Evolutionary conservation across 2,797 vertebrate species (phyloP), one percentile per base, ranked within the genome.

Genomic region (Cirrhinus mrigala): DNA sequence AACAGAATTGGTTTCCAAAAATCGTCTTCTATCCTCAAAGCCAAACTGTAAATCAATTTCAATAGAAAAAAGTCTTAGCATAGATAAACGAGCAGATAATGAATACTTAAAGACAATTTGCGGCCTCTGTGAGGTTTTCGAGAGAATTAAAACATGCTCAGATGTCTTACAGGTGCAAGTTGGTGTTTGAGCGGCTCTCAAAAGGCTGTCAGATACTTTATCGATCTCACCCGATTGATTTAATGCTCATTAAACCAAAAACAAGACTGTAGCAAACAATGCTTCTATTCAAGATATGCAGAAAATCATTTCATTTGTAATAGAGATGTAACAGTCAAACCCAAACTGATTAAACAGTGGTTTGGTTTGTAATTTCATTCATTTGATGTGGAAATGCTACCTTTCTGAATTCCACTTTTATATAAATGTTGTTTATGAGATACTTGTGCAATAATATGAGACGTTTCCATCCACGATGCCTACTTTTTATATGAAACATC

Each of bases 11-110:
- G 24, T 74, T 86, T 56, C 7, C 3, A 66, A 92, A 89, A 91
- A 46, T 27, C 82, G 62, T 85, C 82, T 85, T 62, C 85, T 91
- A 70, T 85, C 88, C 91, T 90, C 87, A 92, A 92, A 91, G 90
- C 83, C 15, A 50, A 50, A 74, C 11, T 50, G 15, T 50, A 74
- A 74, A 27, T 27, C 1, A 3, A 33, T 56, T 76, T 18, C 12
- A 62, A 24, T 24, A 54, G 20, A 3, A 20, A 6, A 27, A 24
- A 8, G 6, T 64, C 62, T 66, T 10, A 66, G 11, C 5, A n/a
- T n/a, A n/a, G 56, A 60, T 60, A 60, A 60, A 24, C 10, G 24
- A 10, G 37, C 68, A n/a, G 20, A 15, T 46, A 40, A 46, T 27
- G 24, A 62, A 11, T 24, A 62, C 60, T n/a, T 62, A 62, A 5